Percentiles rank a stretch among this genome's conserved stretches.
Evolutionary conservation across 2,888 invertebrate genomes (phyloP).

Genomic region (Linnaemya tessellans): DNA sequence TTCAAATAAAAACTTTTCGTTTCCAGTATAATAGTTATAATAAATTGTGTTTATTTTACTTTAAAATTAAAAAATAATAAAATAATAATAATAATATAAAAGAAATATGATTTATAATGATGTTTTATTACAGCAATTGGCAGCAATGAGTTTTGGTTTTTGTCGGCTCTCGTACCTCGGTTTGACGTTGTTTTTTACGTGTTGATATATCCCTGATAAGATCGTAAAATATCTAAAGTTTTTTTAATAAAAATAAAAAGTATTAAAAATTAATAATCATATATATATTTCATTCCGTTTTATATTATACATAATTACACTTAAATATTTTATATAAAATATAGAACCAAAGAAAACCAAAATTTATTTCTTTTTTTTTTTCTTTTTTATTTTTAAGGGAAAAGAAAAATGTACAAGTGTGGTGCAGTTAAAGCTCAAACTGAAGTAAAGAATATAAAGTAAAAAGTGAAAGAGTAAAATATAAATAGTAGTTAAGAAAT

Average conservation of each 20-base stretch:
- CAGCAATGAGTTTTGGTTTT: slow-evolving; percentile 83
- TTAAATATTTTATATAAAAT: neutral
- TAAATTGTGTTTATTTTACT: slow-evolving; percentile 66
- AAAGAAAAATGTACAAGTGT: slow-evolving; percentile 42
- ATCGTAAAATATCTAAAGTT: slow-evolving; percentile 83
- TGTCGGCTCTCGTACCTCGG: slow-evolving; percentile 83
- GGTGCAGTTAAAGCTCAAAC: slow-evolving; percentile 22
- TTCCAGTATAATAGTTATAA: slow-evolving; percentile 41
- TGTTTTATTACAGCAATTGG: slow-evolving; percentile 82
- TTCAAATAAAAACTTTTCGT: slow-evolving; percentile 2
- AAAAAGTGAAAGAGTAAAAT: slow-evolving; percentile 1
- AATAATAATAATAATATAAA: slow-evolving; percentile 51
- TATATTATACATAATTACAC: neutral
- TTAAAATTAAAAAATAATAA: slow-evolving; percentile 55
- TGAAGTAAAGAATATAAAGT: slow-evolving; percentile 22
- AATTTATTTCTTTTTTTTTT: neutral
- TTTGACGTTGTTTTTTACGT: slow-evolving; percentile 83
- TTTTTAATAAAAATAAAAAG: slow-evolving; percentile 21
- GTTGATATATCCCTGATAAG: slow-evolving; percentile 84
- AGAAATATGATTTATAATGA: slow-evolving; percentile 51
- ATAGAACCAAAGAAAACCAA: slow-evolving; percentile 43
- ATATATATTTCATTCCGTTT: slow-evolving; percentile 6
- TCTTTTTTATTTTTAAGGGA: neutral
- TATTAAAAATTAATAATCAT: neutral
- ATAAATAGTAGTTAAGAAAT: neutral